These are phyloP conservation scores for Neoitamus cyanurus DNA, from an alignment of 2,888 invertebrate species.

Conservation along the genomic window DNA sequence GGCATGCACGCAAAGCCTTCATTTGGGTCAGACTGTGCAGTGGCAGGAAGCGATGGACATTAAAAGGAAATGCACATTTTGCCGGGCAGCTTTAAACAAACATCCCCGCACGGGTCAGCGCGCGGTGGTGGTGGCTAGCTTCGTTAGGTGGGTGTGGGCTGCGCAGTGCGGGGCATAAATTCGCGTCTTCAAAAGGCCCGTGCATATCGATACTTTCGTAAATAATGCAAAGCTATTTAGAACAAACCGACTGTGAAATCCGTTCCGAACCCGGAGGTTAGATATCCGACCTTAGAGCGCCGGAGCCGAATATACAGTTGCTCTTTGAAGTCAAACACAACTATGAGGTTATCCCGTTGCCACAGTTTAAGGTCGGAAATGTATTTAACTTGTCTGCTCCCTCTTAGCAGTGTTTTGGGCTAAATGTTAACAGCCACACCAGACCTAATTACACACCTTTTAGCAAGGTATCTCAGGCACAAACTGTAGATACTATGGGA, in stretches of 20 bases:
- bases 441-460: no score
- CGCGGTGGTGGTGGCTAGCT: not conserved
- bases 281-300: not conserved
- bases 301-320: not conserved
- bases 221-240: not conserved
- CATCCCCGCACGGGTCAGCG: not conserved
- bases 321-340: not conserved
- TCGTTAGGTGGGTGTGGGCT: not conserved
- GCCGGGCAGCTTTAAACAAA: not conserved
- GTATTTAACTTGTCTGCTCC: not conserved
- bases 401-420: not conserved
- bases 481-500: no score
- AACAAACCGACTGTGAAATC: not conserved
- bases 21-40: not conserved
- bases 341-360: not conserved
- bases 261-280: not conserved
- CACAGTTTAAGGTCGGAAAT: not conserved
- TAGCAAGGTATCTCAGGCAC: no score
- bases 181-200: not conserved
- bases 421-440: not conserved
- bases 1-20: not conserved
- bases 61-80: not conserved
- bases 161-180: not conserved
- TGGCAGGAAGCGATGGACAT: not conserved
- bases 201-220: not conserved